Percentiles rank a stretch among this genome's conserved stretches.
Evolutionary conservation across 2,113 vertebrate species (phyloP).

Genomic region (Morphnarchus princeps): DNA sequence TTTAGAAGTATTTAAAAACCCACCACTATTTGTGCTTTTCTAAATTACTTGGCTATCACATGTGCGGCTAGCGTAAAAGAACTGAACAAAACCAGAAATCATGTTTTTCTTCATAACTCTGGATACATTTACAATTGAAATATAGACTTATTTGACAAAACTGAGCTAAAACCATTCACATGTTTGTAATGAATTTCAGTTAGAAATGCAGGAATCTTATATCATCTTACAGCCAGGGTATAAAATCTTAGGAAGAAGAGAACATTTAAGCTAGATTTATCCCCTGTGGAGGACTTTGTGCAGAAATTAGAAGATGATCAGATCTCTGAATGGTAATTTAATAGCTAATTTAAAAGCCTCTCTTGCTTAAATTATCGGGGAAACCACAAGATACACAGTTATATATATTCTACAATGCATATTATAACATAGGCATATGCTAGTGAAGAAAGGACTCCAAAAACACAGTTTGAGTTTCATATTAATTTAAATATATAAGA

Average conservation of each 20-base stretch:
- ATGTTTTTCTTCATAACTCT: neutral
- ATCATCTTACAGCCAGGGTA: neutral
- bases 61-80: neutral
- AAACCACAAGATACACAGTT: conserved; percentile 26
- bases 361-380: conserved; percentile 33
- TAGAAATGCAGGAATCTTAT: neutral
- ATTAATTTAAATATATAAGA: conserved; percentile 20
- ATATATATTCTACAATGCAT: neutral
- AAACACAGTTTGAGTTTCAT: neutral
- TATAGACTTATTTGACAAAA: neutral
- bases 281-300: conserved; percentile 26
- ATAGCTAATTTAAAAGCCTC: conserved; percentile 54
- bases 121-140: neutral
- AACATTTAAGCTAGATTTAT: conserved; percentile 53
- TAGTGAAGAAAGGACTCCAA: neutral
- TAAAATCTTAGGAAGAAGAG: conserved; percentile 7
- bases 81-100: neutral
- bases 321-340: conserved; percentile 60
- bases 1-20: neutral
- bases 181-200: neutral
- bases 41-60: neutral
- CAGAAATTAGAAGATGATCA: conserved; percentile 55
- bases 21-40: neutral
- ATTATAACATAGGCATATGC: neutral
- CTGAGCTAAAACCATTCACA: neutral